Conservation (phyloP, 2,888 invertebrate genomes). For the Auanema sp. region DNA sequence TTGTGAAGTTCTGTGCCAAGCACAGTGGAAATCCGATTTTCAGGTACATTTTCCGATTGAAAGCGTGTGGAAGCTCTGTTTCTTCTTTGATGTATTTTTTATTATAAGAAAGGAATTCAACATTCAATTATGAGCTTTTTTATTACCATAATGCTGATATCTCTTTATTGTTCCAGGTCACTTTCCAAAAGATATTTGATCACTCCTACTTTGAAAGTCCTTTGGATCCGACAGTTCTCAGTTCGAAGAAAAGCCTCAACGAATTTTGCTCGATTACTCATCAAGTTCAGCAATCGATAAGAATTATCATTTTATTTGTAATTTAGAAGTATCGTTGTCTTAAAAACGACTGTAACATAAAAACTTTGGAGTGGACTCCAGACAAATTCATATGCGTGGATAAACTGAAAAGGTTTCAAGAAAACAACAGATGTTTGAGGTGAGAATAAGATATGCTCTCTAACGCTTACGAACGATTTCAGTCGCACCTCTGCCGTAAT, state of each 20-base stretch:
- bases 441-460: constrained; percentile 1
- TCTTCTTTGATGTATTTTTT: no score
- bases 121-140: not conserved
- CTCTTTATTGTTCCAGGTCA: constrained; percentile 23
- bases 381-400: constrained; percentile 36
- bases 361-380: constrained; percentile 33
- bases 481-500: constrained; percentile 32
- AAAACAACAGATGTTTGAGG: constrained; percentile 34
- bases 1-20: constrained; percentile 39
- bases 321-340: constrained; percentile 18
- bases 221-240: constrained; percentile 26
- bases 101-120: not conserved
- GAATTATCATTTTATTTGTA: not conserved
- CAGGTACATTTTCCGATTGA: no score
- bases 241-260: constrained; percentile 19
- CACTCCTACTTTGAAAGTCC: constrained; percentile 37
- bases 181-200: constrained; percentile 35
- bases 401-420: constrained; percentile 27
- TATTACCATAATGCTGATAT: not conserved
- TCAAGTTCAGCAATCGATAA: not conserved
- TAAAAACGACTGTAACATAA: constrained; percentile 18
- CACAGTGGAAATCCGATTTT: constrained; percentile 43
- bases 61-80: no score
- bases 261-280: constrained; percentile 1
- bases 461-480: constrained; percentile 7